Conservation (phyloP, 2,797 vertebrate genomes). For the Rhyacichthys aspro region DNA sequence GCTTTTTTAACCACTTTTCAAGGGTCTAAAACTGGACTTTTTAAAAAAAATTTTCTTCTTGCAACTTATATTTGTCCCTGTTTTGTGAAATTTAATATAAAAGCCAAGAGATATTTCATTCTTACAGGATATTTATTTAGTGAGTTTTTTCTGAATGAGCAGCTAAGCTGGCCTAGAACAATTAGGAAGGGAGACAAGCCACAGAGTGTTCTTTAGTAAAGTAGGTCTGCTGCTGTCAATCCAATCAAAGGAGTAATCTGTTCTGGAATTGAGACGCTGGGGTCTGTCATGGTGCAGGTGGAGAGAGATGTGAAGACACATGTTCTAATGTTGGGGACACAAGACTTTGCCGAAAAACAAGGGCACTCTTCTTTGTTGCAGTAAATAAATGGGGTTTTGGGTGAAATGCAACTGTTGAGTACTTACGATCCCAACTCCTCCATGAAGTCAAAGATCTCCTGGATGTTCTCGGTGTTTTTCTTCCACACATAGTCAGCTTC, state of each 20-base stretch:
- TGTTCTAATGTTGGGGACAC: too few species aligned
- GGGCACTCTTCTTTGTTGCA: too few species aligned
- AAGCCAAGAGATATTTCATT: too few species aligned
- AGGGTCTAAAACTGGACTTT: too few species aligned
- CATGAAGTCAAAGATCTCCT: slow-evolving; percentile 93
- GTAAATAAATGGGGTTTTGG: too few species aligned
- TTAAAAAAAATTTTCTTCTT: too few species aligned
- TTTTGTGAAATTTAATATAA: too few species aligned
- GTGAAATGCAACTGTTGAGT: not conserved
- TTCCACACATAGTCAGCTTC: slow-evolving; percentile 88
- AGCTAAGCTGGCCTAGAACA: not conserved
- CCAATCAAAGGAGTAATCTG: slow-evolving; percentile 62
- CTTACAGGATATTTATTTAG: accelerated
- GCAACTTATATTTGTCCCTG: too few species aligned
- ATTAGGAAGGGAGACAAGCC: slow-evolving; percentile 11
- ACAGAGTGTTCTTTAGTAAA: slow-evolving; percentile 25
- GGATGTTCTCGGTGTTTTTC: slow-evolving; percentile 92
- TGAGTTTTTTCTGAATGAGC: slow-evolving; percentile 36
- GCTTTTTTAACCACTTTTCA: too few species aligned
- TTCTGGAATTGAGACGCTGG: slow-evolving; percentile 7
- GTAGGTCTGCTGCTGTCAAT: slow-evolving; percentile 38
- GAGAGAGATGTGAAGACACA: too few species aligned
- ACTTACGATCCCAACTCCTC: slow-evolving; percentile 96
- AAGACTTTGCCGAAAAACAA: too few species aligned
- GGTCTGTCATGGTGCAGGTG: not conserved